Evolutionary conservation across 2,113 vertebrate genomes (phyloP).

Genomic region (Gymnarchus niloticus): DNA sequence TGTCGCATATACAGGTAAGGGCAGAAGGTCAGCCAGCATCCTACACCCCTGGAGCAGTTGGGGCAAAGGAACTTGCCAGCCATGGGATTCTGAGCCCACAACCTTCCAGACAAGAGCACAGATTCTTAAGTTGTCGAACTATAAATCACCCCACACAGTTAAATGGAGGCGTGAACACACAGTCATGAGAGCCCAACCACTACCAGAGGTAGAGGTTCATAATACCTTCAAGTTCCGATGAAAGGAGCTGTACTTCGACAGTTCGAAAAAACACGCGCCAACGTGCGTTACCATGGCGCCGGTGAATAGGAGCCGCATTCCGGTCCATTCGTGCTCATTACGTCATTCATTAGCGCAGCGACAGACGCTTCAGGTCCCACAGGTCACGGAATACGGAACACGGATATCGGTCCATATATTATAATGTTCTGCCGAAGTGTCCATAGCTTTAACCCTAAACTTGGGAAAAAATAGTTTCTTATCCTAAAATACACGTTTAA

Average conservation of each 20-base stretch:
- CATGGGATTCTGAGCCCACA: too few relatives aligned
- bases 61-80: too few relatives aligned
- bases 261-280: not conserved
- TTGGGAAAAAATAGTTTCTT: not conserved
- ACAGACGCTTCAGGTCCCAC: not conserved
- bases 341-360: conserved; percentile 5
- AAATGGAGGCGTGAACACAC: not conserved
- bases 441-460: not conserved
- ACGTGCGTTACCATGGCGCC: not conserved
- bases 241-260: not conserved
- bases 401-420: not conserved
- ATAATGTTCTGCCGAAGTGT: not conserved
- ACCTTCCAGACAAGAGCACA: too few relatives aligned
- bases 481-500: not conserved
- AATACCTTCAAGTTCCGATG: not conserved
- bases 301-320: not conserved
- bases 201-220: not conserved
- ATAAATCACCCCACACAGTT: too few relatives aligned
- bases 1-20: too few relatives aligned
- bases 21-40: too few relatives aligned
- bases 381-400: not conserved
- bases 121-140: too few relatives aligned
- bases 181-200: not conserved
- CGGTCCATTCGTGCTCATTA: not conserved
- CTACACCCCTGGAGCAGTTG: too few relatives aligned